These are phyloP conservation scores for Rhinolophus ferrumequinum DNA, from an alignment of 2,113 vertebrate species.

Conservation along the genomic window DNA sequence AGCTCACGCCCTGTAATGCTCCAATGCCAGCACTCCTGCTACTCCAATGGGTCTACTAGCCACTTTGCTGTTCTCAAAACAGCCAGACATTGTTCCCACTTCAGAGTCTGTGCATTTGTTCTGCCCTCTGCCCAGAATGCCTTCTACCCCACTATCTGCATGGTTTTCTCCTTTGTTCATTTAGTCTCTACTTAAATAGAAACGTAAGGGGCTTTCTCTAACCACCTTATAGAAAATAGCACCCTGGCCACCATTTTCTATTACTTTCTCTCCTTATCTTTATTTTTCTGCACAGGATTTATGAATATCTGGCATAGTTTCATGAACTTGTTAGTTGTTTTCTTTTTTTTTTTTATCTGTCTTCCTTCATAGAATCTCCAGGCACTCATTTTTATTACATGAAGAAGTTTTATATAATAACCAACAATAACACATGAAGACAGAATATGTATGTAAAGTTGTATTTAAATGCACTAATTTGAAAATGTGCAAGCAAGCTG, in stretches of 20 bases:
- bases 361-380: slow-evolving; percentile 12
- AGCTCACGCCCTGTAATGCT: background rate
- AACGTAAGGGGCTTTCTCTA: background rate
- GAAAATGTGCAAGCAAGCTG: slow-evolving; percentile 36
- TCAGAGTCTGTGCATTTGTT: background rate
- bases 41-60: background rate
- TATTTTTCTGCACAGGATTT: background rate
- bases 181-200: background rate
- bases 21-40: background rate
- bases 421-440: background rate
- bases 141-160: background rate
- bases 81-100: background rate
- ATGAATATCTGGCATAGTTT: background rate
- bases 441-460: slow-evolving; percentile 5
- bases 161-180: background rate
- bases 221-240: background rate
- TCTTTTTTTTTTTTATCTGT: background rate
- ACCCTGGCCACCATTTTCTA: background rate
- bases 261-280: background rate
- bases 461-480: slow-evolving; percentile 25
- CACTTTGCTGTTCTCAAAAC: background rate
- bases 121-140: background rate
- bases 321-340: background rate
- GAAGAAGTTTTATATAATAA: background rate
- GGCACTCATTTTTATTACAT: background rate